A percentile compares a stretch with the other conserved stretches of the same genome.
Evolutionary conservation across 2,797 vertebrate species (phyloP).

Genomic region (Thamnophis elegans): DNA sequence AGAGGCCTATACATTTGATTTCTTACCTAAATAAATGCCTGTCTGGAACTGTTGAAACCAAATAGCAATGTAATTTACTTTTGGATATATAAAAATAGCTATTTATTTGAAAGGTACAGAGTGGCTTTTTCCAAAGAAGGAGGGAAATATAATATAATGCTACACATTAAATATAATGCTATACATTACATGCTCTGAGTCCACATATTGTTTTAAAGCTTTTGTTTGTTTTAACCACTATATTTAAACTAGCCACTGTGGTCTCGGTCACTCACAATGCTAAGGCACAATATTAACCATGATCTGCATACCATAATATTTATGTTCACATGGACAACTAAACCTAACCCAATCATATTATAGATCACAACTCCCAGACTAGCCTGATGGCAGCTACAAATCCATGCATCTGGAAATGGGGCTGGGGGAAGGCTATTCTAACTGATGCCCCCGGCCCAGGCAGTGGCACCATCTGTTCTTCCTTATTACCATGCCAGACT

Average conservation of each 20-base stretch:
- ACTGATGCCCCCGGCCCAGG: conserved; percentile 5
- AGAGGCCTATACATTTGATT: not conserved
- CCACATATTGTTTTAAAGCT: not conserved
- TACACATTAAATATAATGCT: conserved; percentile 39
- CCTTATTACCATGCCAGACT: conserved; percentile 3
- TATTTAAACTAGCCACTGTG: not conserved
- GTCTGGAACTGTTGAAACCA: not conserved
- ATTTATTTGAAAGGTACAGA: not conserved
- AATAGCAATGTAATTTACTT: not conserved
- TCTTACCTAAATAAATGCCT: not conserved
- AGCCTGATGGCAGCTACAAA: not conserved
- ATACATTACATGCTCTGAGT: conserved; percentile 12
- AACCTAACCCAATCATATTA: not conserved
- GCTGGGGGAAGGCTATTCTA: not conserved
- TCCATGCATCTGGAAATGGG: not conserved
- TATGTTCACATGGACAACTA: not conserved
- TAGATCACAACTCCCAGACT: not conserved
- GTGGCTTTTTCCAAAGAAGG: not conserved
- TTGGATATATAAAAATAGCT: not conserved
- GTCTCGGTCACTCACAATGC: not conserved
- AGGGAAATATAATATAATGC: conserved; percentile 13
- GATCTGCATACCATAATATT: not conserved
- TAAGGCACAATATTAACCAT: not conserved
- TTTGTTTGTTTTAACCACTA: not conserved
- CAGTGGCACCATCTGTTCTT: conserved; percentile 10